A percentile compares a stretch with the other conserved stretches of the same genome.
Conservation (phyloP, 2,888 invertebrate genomes). For the Pyrochroa serraticornis region DNA sequence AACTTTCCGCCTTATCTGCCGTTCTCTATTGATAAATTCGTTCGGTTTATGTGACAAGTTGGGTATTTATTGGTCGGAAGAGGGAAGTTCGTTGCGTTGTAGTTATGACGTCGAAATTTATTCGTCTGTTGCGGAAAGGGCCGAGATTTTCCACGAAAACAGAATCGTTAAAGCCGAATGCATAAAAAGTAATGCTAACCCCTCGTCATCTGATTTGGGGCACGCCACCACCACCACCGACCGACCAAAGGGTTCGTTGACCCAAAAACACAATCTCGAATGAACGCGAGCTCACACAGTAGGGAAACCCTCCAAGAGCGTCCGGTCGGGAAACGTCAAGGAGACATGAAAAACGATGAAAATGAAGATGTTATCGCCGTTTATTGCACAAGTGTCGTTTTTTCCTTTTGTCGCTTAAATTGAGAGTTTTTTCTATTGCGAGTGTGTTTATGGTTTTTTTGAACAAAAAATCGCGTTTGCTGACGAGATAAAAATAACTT, state of each 20-base stretch:
- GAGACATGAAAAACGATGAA: conserved; percentile 32
- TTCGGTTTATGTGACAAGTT: not conserved
- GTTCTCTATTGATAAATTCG: not conserved
- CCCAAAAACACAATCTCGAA: conserved; percentile 23
- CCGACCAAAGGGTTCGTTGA: conserved; percentile 22
- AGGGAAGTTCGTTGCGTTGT: too few relatives aligned
- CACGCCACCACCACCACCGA: conserved; percentile 11
- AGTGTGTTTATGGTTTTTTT: conserved; percentile 9
- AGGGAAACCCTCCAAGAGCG: conserved; percentile 16
- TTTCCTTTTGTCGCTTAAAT: too few relatives aligned
- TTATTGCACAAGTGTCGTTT: conserved; percentile 29
- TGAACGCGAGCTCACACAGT: not conserved
- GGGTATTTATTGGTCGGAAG: not conserved
- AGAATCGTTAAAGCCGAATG: conserved; percentile 27
- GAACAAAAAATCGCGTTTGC: conserved; percentile 16
- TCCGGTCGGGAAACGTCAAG: conserved; percentile 8
- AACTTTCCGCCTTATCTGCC: too few relatives aligned
- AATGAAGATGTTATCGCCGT: conserved; percentile 32
- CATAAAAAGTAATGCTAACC: conserved; percentile 17
- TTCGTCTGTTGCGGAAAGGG: conserved; percentile 7
- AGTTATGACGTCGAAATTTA: conserved; percentile 9
- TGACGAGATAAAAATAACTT: conserved; percentile 17
- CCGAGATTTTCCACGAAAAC: conserved; percentile 22
- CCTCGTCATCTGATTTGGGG: conserved; percentile 21
- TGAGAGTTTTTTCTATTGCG: not conserved